Percentiles rank a stretch among this genome's conserved stretches.
phyloP scores from a whole-genome alignment of 1,140 invertebrate species.

The Oscheius sp. region DNA sequence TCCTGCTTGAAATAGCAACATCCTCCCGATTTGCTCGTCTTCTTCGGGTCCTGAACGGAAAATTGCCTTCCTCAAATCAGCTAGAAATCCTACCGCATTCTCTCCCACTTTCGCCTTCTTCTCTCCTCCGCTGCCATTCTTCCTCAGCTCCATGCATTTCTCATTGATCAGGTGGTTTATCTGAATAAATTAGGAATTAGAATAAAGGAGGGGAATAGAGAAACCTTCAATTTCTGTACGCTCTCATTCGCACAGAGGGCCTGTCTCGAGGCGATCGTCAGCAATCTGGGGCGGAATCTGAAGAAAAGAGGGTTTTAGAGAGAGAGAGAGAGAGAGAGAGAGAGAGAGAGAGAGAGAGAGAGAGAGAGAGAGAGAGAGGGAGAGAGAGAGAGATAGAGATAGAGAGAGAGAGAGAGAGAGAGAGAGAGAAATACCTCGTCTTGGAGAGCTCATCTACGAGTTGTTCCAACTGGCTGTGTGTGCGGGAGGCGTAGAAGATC shows the following conservation, averaged over 20 bases:
- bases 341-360: not conserved
- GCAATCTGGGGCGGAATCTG: slow-evolving; percentile 73
- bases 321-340: not conserved
- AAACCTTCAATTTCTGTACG: slow-evolving; percentile 75
- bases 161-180: slow-evolving; percentile 85
- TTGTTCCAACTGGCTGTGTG: slow-evolving; percentile 91
- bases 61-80: not conserved
- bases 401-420: not conserved
- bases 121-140: slow-evolving; percentile 72
- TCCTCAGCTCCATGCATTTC: slow-evolving; percentile 83
- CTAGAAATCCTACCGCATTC: not conserved
- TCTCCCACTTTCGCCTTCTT: slow-evolving; percentile 72
- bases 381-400: not conserved
- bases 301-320: too few relatives aligned
- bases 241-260: slow-evolving; percentile 84
- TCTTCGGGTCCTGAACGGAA: slow-evolving; percentile 65
- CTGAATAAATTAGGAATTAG: too few relatives aligned
- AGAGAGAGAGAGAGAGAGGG: not conserved
- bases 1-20: slow-evolving; percentile 43
- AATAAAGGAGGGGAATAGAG: too few relatives aligned
- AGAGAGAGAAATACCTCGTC: slow-evolving; percentile 64
- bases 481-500: slow-evolving; percentile 70
- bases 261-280: slow-evolving; percentile 83
- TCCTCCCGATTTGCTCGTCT: slow-evolving; percentile 13
- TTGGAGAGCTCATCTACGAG: slow-evolving; percentile 85